Base-by-base conservation (phyloP, 2,797 vertebrate species). In the Eutrigla gurnardus region DNA sequence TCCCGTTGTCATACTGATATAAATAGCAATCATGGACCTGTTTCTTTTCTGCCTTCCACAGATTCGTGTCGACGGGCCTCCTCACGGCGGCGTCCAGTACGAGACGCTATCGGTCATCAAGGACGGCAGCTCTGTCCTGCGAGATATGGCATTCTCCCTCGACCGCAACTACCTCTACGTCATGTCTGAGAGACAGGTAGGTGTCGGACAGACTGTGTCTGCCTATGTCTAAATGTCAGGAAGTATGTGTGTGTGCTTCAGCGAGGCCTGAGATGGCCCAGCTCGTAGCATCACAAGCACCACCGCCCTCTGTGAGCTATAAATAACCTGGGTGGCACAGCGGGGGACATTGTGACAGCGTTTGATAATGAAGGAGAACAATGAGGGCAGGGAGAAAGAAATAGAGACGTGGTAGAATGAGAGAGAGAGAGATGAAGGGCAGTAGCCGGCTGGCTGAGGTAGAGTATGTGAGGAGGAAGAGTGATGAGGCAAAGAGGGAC, bases 141-240 rank as follows among this genome's bases (percentile, higher is more conserved):
- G 96, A 69, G 98, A 99, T 81, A 99, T 99, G 97, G 98, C 97
- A 80, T 99, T 99, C 92, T 98, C 98, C 36, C 90, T 91, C 0
- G 96, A 99, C 84, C 94, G 94, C 75, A 96, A 94, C 92, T 96
- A 95, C 86, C 95, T 99, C 78, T 99, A 99, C 7, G 81, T 98
- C 83, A 98, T 99, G 97, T 96, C 98, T 0, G 97, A 99, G 86
- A 95, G 95, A 86, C 97, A 99, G 96, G 98, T 98, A 82, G 64
- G 91, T 43, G 75, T 1, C 35, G 43, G 11, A 10, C 13, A 54
- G 54, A 67, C 6, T 54, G 62, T 49, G 33, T 65, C 55, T 36
- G 53, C 35, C 39, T 70, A 47, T 70, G 54, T 67, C 68, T 49
- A 75, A 87, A 82, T 80, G 80, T 78, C 81, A 85, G 46, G 50